Percentiles rank a stretch among this genome's conserved stretches.
Conservation (phyloP, 2,888 invertebrate genomes). For the Geophilus truncorum region DNA sequence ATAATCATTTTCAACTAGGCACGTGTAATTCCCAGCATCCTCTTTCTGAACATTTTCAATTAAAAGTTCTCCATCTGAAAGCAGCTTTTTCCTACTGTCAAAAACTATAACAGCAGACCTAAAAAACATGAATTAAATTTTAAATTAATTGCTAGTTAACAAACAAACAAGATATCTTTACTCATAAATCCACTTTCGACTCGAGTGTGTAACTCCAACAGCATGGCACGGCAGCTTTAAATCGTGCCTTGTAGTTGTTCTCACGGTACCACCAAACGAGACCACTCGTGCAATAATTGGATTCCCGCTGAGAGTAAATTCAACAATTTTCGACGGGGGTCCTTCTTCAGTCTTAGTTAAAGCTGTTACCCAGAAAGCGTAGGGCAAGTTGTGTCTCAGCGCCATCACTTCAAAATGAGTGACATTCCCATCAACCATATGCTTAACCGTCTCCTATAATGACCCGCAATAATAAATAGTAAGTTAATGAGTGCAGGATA, state of each 20-base stretch:
- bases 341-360: background rate
- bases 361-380: slow-evolving; percentile 25
- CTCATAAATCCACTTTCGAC: slow-evolving; percentile 67
- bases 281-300: slow-evolving; percentile 88
- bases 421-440: background rate
- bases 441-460: background rate
- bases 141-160: too few species aligned
- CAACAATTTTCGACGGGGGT: background rate
- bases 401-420: background rate
- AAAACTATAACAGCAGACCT: background rate
- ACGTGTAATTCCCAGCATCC: slow-evolving; percentile 91
- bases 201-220: slow-evolving; percentile 86
- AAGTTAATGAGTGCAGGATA: background rate
- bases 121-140: too few species aligned
- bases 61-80: slow-evolving; percentile 81
- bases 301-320: slow-evolving; percentile 40
- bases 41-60: slow-evolving; percentile 81
- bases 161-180: background rate
- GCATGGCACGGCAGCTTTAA: slow-evolving; percentile 85
- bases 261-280: slow-evolving; percentile 88
- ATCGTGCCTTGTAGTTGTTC: slow-evolving; percentile 64
- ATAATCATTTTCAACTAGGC: slow-evolving; percentile 85
- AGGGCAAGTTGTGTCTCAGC: background rate
- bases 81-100: slow-evolving; percentile 31
- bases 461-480: background rate